Base-by-base conservation (phyloP, 2,888 invertebrate species). In the Campopleginae sp. region DNA sequence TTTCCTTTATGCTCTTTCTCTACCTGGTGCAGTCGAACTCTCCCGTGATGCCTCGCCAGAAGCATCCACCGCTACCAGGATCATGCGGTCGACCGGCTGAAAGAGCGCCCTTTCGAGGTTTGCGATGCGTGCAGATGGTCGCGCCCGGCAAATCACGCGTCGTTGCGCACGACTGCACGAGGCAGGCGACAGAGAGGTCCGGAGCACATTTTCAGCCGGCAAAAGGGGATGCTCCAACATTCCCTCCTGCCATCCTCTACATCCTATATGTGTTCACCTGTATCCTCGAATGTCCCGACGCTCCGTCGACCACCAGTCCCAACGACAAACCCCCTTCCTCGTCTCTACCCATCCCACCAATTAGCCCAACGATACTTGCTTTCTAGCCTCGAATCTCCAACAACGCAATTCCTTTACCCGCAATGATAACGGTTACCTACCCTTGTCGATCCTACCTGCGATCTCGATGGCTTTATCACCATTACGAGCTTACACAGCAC, bases 121-220 rank as follows among this genome's bases (percentile, higher is more conserved):
- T 91, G 91, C 90, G 92, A 92, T 92, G 92, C 91, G 90, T 92
- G 91, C 91, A 90, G 90, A 92, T 90, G 89, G 90, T 90, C 91
- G 90, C 90, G 90, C 91, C 88, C 89, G 90, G 91, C 87, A 91
- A 92, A 91, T 92, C 90, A 91, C 91, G 91, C 91, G 91, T 92
- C 91, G 89, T 88, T 91, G 91, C 91, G 89, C 90, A 89, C 90
- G 90, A 91, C 90, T 92, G 90, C 91, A 88, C 89, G 89, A 89
- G 89, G 66, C 70, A 58, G 83, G 82, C 48, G 71, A 65, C 48
- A 42, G 78, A 74, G 72, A 54, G 80, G 71, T 78, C 65, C 48
- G 61, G 48, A 68, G 42, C 78, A 54, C 66, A 23, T 58, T 77
- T 74, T 19, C 46, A 66, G 72, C 44, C 23, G 19, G 54, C 17